Evolutionary conservation across 2,888 invertebrate species (phyloP).

Genomic region (Drosophila falleni): DNA sequence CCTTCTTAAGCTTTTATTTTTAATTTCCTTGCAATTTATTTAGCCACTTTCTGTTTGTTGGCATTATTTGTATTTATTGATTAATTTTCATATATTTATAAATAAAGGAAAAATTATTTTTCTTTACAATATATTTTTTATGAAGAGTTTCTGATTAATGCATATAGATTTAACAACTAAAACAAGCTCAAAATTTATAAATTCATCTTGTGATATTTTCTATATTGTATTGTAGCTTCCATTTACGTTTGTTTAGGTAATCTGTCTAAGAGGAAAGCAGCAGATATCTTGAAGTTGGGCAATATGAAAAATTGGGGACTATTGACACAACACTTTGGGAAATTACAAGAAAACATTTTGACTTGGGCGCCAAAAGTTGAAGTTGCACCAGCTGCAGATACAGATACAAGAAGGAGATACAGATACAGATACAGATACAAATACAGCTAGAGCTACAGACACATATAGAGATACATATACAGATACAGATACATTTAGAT

Average conservation of each 20-base stretch:
- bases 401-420: conserved; percentile 12
- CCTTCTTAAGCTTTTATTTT: no score
- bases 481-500: conserved; percentile 17
- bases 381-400: conserved; percentile 25
- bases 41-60: not conserved
- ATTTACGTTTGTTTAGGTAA: conserved; percentile 12
- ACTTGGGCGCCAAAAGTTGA: conserved; percentile 51
- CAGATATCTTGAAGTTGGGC: conserved; percentile 9
- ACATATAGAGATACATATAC: conserved; percentile 17
- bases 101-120: no score
- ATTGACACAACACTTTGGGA: conserved; percentile 81
- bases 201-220: not conserved
- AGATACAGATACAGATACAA: no score
- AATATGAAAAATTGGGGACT: conserved; percentile 40
- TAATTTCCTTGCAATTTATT: not conserved
- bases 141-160: no score
- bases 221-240: not conserved
- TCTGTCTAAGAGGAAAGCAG: conserved; percentile 3
- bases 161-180: not conserved
- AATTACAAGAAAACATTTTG: conserved; percentile 79
- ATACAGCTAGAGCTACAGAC: conserved; percentile 10
- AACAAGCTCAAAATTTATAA: not conserved
- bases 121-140: no score
- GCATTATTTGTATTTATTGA: not conserved
- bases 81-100: not conserved